phyloP scores from a whole-genome alignment of 1,140 invertebrate species.

The Drosophila murphyi region DNA sequence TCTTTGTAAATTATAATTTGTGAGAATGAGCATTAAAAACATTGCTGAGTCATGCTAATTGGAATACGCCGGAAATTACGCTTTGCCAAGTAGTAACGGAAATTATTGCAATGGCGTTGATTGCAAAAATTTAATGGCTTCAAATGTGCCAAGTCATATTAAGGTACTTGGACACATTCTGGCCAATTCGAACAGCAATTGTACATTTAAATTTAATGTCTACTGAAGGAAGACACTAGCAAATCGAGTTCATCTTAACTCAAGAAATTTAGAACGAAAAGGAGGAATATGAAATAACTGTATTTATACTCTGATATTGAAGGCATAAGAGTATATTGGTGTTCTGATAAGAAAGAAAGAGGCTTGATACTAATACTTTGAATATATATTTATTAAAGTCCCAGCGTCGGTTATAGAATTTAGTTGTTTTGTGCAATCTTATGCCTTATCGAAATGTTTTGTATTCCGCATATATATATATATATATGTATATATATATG shows the following conservation, averaged over 20 bases:
- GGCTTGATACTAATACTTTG: too few species aligned
- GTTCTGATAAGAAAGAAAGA: too few species aligned
- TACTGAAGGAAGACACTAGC: neutral
- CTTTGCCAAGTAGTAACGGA: neutral
- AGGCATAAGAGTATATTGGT: too few species aligned
- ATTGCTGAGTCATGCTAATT: conserved; percentile 31
- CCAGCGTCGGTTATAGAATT: too few species aligned
- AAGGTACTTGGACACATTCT: neutral
- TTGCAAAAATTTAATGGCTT: conserved; percentile 3
- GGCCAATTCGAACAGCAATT: neutral
- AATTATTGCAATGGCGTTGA: neutral
- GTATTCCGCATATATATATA: too few species aligned
- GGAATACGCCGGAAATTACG: conserved; percentile 10
- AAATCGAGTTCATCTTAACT: conserved; percentile 24
- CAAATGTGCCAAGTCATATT: conserved; percentile 1
- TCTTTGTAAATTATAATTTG: conserved; percentile 18
- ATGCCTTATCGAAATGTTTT: too few species aligned
- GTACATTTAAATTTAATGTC: neutral
- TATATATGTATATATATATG: too few species aligned
- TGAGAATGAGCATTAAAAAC: conserved; percentile 16
- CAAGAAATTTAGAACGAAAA: too few species aligned
- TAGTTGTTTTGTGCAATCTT: too few species aligned
- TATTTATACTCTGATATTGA: too few species aligned
- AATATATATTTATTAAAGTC: too few species aligned
- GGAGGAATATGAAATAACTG: too few species aligned